phyloP scores from a whole-genome alignment of 2,113 vertebrate species.

The Lathamus discolor region DNA sequence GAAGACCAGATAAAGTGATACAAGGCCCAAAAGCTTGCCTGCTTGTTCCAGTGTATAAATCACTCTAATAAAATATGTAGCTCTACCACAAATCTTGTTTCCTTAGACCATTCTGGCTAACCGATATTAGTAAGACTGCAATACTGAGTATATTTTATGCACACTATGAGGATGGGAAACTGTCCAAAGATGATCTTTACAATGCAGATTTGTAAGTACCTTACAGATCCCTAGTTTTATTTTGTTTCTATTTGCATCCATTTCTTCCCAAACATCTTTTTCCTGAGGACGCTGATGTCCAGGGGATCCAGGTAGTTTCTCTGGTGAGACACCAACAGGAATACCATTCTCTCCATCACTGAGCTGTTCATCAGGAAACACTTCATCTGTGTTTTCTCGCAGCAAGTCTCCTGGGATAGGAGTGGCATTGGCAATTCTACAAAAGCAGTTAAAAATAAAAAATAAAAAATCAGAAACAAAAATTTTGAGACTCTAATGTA shows the following conservation, averaged over 20 bases:
- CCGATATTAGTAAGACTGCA: background rate
- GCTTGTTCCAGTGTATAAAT: background rate
- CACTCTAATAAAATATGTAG: background rate
- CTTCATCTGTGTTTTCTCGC: slow-evolving; percentile 97
- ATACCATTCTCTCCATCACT: slow-evolving; percentile 94
- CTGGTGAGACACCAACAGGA: slow-evolving; percentile 77
- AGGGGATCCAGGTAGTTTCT: slow-evolving; percentile 83
- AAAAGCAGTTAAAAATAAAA: background rate
- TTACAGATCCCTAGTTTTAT: slow-evolving; percentile 85
- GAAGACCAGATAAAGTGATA: background rate
- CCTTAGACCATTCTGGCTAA: background rate
- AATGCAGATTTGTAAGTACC: slow-evolving; percentile 70
- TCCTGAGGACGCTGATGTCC: slow-evolving; percentile 85
- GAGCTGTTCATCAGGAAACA: slow-evolving; percentile 95
- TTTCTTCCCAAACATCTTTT: slow-evolving; percentile 95
- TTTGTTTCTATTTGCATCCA: slow-evolving; percentile 93
- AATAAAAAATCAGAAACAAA: background rate
- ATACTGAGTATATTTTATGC: background rate
- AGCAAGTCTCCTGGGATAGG: slow-evolving; percentile 91
- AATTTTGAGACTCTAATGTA: background rate
- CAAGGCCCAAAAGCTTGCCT: background rate
- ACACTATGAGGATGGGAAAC: background rate
- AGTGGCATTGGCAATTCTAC: slow-evolving; percentile 97
- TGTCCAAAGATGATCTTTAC: background rate
- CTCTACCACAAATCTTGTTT: background rate